Conservation (phyloP, 2,888 invertebrate genomes). For the Phalera bucephala region DNA sequence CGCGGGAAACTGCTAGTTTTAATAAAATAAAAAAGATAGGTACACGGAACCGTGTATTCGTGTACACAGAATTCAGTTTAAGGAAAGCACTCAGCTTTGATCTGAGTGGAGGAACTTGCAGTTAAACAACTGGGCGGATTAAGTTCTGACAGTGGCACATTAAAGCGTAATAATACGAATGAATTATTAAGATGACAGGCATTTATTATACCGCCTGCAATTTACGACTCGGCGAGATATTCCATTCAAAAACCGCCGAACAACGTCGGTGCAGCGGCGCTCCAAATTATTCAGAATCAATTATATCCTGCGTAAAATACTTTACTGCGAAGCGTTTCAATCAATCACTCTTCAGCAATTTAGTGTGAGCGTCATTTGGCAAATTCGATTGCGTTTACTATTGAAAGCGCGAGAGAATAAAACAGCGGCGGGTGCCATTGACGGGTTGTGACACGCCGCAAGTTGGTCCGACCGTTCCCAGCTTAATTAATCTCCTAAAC, state of each 20-base stretch:
- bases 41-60: too few species aligned
- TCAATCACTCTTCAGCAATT: constrained; percentile 76
- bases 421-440: constrained; percentile 70
- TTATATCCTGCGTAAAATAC: constrained; percentile 62
- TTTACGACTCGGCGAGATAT: constrained; percentile 20
- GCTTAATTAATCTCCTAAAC: constrained; percentile 75
- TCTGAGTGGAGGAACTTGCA: too few species aligned
- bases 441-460: constrained; percentile 63
- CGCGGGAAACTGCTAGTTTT: too few species aligned
- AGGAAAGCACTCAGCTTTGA: too few species aligned
- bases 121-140: too few species aligned
- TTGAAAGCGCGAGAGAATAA: constrained; percentile 67
- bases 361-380: constrained; percentile 73
- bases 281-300: constrained; percentile 63
- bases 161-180: constrained; percentile 10
- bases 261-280: constrained; percentile 26
- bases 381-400: constrained; percentile 73
- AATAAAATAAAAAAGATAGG: too few species aligned
- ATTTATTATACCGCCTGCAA: constrained; percentile 24
- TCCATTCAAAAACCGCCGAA: constrained; percentile 13
- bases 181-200: constrained; percentile 19
- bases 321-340: constrained; percentile 62
- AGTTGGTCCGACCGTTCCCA: constrained; percentile 45
- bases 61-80: too few species aligned
- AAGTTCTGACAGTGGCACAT: neutral